Conservation (phyloP, 2,888 invertebrate species). For the Idaea biselata region DNA sequence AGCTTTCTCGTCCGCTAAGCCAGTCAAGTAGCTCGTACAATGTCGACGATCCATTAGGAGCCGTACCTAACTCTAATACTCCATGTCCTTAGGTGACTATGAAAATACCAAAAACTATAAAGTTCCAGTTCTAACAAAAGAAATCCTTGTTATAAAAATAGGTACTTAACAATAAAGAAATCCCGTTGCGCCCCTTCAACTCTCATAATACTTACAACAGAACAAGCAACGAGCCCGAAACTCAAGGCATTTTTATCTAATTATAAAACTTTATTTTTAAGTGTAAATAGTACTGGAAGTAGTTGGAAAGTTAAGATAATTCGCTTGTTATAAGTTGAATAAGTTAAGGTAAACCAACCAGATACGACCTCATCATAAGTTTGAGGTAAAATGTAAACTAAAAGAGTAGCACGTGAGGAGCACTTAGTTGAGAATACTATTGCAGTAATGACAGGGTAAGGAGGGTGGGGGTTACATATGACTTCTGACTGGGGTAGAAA, state of each 20-base stretch:
- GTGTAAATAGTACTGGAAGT: slow-evolving; percentile 42
- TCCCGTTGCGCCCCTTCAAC: not conserved
- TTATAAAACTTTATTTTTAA: slow-evolving; percentile 51
- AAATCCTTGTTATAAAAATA: not conserved
- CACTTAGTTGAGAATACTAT: too few species aligned
- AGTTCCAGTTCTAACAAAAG: too few species aligned
- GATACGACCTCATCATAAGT: slow-evolving; percentile 17
- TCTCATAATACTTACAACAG: slow-evolving; percentile 5
- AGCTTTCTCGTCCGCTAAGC: too few species aligned
- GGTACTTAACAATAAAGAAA: not conserved
- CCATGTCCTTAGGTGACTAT: too few species aligned
- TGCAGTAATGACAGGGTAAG: too few species aligned
- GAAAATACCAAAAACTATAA: too few species aligned
- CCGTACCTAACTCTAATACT: too few species aligned
- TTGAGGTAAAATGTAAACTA: slow-evolving; percentile 21
- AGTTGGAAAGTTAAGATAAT: slow-evolving; percentile 41
- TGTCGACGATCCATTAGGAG: too few species aligned
- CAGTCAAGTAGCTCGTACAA: too few species aligned
- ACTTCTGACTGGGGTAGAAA: not conserved
- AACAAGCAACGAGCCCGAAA: slow-evolving; percentile 25
- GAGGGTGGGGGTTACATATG: not conserved
- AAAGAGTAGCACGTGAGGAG: not conserved
- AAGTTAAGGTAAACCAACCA: slow-evolving; percentile 29
- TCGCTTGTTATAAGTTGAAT: slow-evolving; percentile 48
- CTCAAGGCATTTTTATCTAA: slow-evolving; percentile 40